Percentiles rank a stretch among this genome's conserved stretches.
Conservation (phyloP, 2,113 vertebrate species). For the Sinocyclocheilus anophthalmus region DNA sequence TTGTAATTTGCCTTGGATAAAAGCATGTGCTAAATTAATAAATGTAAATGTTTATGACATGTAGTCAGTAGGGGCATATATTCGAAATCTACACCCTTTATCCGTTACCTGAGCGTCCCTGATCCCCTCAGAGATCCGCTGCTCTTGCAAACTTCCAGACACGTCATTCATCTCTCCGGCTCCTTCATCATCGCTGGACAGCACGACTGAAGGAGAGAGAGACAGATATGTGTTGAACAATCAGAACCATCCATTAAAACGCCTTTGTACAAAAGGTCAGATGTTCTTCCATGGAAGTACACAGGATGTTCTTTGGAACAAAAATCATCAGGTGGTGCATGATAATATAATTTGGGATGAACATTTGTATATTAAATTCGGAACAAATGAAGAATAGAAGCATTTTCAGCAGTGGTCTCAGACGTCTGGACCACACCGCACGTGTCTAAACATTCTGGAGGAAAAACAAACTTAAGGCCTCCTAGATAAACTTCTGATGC, state of each 20-base stretch:
- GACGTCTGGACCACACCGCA: not conserved
- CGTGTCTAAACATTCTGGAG: not conserved
- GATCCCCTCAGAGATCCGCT: not conserved
- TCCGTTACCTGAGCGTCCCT: conserved; percentile 29
- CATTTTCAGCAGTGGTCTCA: not conserved
- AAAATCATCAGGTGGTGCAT: not conserved
- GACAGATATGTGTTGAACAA: not conserved
- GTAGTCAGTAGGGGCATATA: not conserved
- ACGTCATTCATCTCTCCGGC: conserved; percentile 29
- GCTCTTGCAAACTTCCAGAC: not conserved
- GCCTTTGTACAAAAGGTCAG: not conserved
- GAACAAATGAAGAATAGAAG: not conserved
- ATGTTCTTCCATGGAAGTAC: not conserved
- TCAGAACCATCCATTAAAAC: not conserved
- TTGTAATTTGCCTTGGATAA: not conserved
- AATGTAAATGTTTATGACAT: not conserved
- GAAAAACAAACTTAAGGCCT: not conserved
- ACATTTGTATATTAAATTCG: not conserved
- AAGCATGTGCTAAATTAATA: not conserved
- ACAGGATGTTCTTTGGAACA: not conserved
- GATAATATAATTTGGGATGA: too few relatives aligned
- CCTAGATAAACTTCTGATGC: conserved; percentile 32
- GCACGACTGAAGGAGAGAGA: conserved; percentile 65
- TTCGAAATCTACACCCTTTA: not conserved
- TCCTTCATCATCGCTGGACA: conserved; percentile 74